These are phyloP conservation scores for Catocala nupta DNA, from an alignment of 2,888 invertebrate genomes.

Conservation along the genomic window DNA sequence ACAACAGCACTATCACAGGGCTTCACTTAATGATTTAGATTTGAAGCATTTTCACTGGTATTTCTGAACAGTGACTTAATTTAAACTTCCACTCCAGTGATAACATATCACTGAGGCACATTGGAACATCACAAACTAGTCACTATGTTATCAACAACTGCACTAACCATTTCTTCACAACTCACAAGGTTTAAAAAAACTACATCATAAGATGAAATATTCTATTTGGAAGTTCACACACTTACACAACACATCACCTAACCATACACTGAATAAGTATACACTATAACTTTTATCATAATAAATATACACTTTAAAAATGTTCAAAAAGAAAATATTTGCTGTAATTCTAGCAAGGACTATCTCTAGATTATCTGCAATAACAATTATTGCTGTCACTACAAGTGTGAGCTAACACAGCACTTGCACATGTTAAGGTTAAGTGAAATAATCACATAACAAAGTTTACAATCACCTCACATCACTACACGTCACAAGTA, in stretches of 20 bases:
- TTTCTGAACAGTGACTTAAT: conserved; percentile 35
- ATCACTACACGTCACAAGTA: conserved; percentile 82
- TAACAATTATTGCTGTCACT: conserved; percentile 75
- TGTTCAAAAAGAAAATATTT: conserved; percentile 46
- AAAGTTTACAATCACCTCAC: conserved; percentile 76
- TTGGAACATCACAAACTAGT: conserved; percentile 48
- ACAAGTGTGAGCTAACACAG: conserved; percentile 72
- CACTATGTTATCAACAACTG: conserved; percentile 53
- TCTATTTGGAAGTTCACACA: conserved; percentile 84
- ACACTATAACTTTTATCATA: conserved; percentile 74
- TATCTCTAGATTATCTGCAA: conserved; percentile 64
- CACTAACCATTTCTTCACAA: conserved; percentile 65
- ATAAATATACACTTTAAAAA: conserved; percentile 68
- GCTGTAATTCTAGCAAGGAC: conserved; percentile 67
- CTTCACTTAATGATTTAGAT: conserved; percentile 41
- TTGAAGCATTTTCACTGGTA: conserved; percentile 40
- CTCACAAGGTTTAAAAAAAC: conserved; percentile 85
- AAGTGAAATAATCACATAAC: conserved; percentile 68
- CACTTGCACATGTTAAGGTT: conserved; percentile 72
- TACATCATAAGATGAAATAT: conserved; percentile 79
- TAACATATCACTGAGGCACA: conserved; percentile 44
- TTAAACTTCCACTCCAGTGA: conserved; percentile 45
- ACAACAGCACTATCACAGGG: conserved; percentile 50
- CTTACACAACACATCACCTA: conserved; percentile 86
- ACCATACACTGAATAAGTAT: conserved; percentile 75